Evolutionary conservation across 2,113 vertebrate genomes (phyloP).

Genomic region (Genyomyrus donnyi): DNA sequence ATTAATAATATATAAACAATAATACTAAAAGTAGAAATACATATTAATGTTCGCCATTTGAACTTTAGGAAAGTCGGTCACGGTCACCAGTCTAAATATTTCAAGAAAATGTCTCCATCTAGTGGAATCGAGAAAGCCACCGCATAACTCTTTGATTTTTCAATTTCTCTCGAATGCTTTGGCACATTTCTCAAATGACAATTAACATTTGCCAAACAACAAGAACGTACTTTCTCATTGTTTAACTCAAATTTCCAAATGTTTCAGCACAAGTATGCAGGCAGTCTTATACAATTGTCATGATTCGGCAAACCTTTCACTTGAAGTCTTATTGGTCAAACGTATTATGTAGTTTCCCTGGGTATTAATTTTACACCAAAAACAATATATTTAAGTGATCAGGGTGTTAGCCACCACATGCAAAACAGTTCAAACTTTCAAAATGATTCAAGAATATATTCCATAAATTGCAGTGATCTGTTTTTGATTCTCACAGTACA

Average conservation of each 20-base stretch:
- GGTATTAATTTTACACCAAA: not conserved
- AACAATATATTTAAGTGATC: not conserved
- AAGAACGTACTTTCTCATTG: not conserved
- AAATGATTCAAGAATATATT: not conserved
- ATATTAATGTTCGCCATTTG: not conserved
- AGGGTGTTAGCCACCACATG: not conserved
- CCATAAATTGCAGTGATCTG: not conserved
- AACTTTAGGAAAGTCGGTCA: not conserved
- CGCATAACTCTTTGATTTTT: not conserved
- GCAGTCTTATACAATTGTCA: not conserved
- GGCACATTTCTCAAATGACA: not conserved
- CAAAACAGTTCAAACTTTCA: not conserved
- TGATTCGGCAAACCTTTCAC: not conserved
- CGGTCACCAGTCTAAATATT: not conserved
- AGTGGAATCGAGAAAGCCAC: not conserved
- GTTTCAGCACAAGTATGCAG: not conserved
- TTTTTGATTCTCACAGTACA: not conserved
- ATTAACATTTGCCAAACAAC: not conserved
- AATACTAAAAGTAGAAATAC: not conserved
- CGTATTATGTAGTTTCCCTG: not conserved
- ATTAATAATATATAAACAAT: not conserved
- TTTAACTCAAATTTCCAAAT: not conserved
- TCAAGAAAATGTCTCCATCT: conserved; percentile 16
- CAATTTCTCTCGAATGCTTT: not conserved
- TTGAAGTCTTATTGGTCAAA: not conserved